A percentile compares a stretch with the other conserved stretches of the same genome.
Conservation (phyloP, 2,888 invertebrate genomes). For the Calameuta filiformis region DNA sequence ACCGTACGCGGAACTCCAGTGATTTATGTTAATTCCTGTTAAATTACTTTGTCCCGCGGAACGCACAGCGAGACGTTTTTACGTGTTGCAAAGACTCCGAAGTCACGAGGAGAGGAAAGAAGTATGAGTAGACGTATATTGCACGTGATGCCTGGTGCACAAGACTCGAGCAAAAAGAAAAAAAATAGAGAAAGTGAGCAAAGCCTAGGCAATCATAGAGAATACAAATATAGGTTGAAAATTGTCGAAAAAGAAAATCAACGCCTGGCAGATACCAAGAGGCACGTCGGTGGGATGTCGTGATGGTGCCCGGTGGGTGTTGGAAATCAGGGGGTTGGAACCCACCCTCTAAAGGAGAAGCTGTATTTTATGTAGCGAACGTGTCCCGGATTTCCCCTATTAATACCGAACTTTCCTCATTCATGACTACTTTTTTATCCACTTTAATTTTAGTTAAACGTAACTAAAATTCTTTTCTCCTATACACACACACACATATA, state of each 20-base stretch:
- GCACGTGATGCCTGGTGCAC: background rate
- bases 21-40: conserved; percentile 56
- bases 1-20: conserved; percentile 36
- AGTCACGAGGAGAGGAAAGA: background rate
- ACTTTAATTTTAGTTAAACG: background rate
- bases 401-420: conserved; percentile 49
- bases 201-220: background rate
- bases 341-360: conserved; percentile 13
- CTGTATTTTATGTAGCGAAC: conserved; percentile 46
- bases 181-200: background rate
- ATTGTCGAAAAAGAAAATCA: background rate
- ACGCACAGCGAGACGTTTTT: conserved; percentile 38
- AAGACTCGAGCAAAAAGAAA: background rate
- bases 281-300: background rate
- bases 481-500: no score
- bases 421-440: conserved; percentile 33
- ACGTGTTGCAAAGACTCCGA: conserved; percentile 23
- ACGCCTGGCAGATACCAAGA: background rate
- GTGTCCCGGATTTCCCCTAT: conserved; percentile 52
- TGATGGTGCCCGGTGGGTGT: background rate
- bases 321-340: conserved; percentile 2
- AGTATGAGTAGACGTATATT: background rate
- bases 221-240: background rate
- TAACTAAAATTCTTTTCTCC: background rate
- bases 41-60: conserved; percentile 48